Evolutionary conservation across 53 echinoderm and acorn worm species (phyloP), one percentile per base, ranked within the genome.

Genomic region (Echinometra lucunter): DNA sequence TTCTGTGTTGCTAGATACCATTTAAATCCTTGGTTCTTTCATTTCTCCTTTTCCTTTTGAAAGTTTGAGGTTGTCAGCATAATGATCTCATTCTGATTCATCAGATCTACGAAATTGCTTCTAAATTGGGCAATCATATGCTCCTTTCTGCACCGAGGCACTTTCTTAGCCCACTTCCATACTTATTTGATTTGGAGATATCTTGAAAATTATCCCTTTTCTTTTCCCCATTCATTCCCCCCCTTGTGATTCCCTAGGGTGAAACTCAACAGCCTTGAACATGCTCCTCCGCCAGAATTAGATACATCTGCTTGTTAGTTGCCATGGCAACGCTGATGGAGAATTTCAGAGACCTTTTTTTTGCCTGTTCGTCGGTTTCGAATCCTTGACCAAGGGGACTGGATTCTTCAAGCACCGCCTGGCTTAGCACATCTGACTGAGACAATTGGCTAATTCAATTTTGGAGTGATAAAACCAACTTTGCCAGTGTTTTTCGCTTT

Each of bases 231-330:
- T 55, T 32, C 42, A 34, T 45, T 83, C 55, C 88, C 35, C 35
- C 35, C 16, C 55, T 32, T 17, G 55, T n/a, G 30, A 49, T 57
- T 35, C 56, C 88, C 53, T 6, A 28, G 88, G 88, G 88, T 88
- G 88, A 55, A 88, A 88, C 88, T 17, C n/a, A 88, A 55, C 88
- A 88, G 55, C 57, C 88, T 88, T 88, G 88, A 88, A 88, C 88
- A 49, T 88, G 88, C 88, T 35, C 88, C 88, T 55, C 88, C 56
- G 55, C 27, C 55, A 28, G 78, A 78, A 78, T 93, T 78, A 80
- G 93, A 93, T 93, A 93, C 93, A 93, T 93, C 80, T 93, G 93
- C 93, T 93, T 80, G 93, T 93, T 93, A 80, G 93, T 93, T 37
- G 38, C 93, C 93, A 93, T 93, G 81, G 81, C 37, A 93, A 93